Evolutionary conservation across 2,113 vertebrate genomes (phyloP), one percentile per base, ranked within the genome.

Genomic region (Machaerirhynchus nigripectus): DNA sequence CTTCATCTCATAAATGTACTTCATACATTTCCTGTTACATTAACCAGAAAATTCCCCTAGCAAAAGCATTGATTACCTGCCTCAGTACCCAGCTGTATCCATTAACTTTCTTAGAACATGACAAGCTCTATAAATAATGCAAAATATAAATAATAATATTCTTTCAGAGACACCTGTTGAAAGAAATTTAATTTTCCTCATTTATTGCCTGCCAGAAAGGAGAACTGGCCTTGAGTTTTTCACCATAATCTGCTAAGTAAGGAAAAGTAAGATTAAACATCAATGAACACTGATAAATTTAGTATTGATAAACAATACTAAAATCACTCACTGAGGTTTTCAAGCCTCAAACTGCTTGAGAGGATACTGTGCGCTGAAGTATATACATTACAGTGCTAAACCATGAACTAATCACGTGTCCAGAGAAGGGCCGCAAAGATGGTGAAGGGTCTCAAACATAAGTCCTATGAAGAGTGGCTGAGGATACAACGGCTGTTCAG

Each of bases 381-480:
- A 79, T n/a, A 59, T 7, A 60, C 6, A 10, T 16, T 79, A 19
- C 20, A 59, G 11, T 42, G 26, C 11, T 82, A 63, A 82, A 78
- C 8, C 23, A 55, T 8, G 15, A 78, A 17, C 6, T 63, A 59
- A 63, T 55, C 24, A 14, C 9, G 24, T 3, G 21, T 42, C 21
- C 37, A 67, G 44, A 50, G 21, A 37, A 23, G 37, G 64, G 16
- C 11, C 0, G 2, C 35, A 50, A 35, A 50, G 31, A 22, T 1
- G 0, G 26, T 17, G 35, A n/a, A 35, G 6, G 31, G 14, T 37
- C 37, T 68, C 53, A 67, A 16, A 50, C 1, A 0, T 9, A 67
- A 35, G 37, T 44, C 26, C 23, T 23, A 4, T 27, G 26, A 35
- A 39, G 40, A 56, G 28, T 0, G 1, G n/a, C 18, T 59, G 26